Base-by-base conservation (phyloP, 2,888 invertebrate genomes). In the Dyspetes luteomarginatus region DNA sequence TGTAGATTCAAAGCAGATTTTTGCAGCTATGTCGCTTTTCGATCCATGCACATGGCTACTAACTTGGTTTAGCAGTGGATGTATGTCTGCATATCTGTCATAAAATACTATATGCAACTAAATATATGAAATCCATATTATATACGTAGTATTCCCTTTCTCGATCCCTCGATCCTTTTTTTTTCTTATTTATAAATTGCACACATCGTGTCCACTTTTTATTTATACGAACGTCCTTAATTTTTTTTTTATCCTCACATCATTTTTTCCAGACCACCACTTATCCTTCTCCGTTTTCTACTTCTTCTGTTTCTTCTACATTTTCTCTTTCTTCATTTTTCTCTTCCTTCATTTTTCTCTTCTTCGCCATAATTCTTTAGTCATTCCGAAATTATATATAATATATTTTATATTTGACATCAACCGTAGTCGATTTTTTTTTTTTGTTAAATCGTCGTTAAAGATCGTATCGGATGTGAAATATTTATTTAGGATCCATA, bases 1-100 rank as follows among this genome's bases (percentile, higher is more conserved):
- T 74, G 87, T 90, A 89, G 88, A 82, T 83, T 87, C 85, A 88
- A 86, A 82, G 86, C 85, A 86, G 83, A 88, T 76, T 90, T 88
- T 89, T 89, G 79, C 89, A 90, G 90, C 89, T 89, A 86, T 91
- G 90, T 90, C 86, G 91, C 91, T 91, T 91, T n/a, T 88, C 88
- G 88, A 85, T 90, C 86, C 88, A 86, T 89, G 88, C 89, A 88
- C 82, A 85, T 88, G 80, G 87, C 83, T 78, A 83, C 86, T 86
- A 84, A 85, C 84, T 87, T 88, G 84, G 83, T 86, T 88, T 88
- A 90, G 89, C 86, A 87, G 87, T 90, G 88, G 88, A 87, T 89
- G 87, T 90, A 85, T 89, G 87, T 88, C 83, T 77, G 77, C 81
- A 78, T 78, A 73, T 84, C 87, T 88, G 84, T 87, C 77, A 84